A percentile compares a stretch with the other conserved stretches of the same genome.
phyloP scores from a whole-genome alignment of 2,888 invertebrate species.

The Chrysodeixis includens region DNA sequence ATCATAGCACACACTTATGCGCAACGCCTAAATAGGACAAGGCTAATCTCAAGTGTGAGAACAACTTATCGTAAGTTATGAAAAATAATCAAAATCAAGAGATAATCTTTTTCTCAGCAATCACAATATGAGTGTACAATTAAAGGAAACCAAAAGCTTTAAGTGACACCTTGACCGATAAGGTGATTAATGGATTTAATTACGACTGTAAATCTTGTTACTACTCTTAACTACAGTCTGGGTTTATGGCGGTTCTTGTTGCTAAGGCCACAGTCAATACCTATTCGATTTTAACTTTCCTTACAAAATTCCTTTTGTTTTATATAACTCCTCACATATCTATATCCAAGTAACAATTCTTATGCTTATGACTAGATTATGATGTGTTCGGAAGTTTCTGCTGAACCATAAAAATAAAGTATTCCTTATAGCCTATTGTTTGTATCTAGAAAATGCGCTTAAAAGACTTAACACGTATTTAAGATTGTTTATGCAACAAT shows the following conservation, averaged over 20 bases:
- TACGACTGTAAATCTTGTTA: constrained; percentile 12
- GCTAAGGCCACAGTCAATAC: no score
- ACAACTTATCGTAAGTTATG: constrained; percentile 52
- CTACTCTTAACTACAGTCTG: neutral
- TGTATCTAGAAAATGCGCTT: constrained; percentile 22
- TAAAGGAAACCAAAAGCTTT: constrained; percentile 37
- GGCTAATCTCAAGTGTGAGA: constrained; percentile 82
- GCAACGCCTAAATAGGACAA: constrained; percentile 72
- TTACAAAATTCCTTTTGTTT: no score
- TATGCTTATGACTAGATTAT: neutral
- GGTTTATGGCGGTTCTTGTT: no score
- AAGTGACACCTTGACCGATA: constrained; percentile 19
- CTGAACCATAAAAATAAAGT: constrained; percentile 36
- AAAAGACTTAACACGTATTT: constrained; percentile 62
- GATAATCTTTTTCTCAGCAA: constrained; percentile 62
- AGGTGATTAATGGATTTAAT: constrained; percentile 13
- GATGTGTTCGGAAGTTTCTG: constrained; percentile 31
- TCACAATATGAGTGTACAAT: constrained; percentile 47
- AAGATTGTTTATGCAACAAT: constrained; percentile 44
- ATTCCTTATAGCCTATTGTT: constrained; percentile 54
- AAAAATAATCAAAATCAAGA: constrained; percentile 59
- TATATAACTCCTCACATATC: no score
- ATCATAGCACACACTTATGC: constrained; percentile 56
- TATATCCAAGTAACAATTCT: neutral
- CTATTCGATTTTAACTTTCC: no score